Base-by-base conservation (phyloP, 2,113 vertebrate species). In the Reinhardtius hippoglossoides region DNA sequence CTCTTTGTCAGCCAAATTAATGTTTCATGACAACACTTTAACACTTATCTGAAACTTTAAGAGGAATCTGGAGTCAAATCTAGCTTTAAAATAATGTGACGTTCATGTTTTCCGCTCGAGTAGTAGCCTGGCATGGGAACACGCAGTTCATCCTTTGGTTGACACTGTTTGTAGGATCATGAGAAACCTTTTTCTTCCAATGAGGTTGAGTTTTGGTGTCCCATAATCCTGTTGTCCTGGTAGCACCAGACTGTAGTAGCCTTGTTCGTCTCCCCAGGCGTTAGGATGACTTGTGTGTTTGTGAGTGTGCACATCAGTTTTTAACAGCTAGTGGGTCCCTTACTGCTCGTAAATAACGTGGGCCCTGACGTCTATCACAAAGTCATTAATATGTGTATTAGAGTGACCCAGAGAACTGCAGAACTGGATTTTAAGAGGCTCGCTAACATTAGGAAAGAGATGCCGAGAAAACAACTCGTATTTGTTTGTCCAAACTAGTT, bases 121-220 rank as follows among this genome's bases (percentile, higher is more conserved):
- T 62, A 27, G 73, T 62, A 58, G 61, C 74, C 66, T 18, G 44
- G 70, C 69, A 54, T 8, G 48, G 55, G 68, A 85, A 61, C 56
- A 59, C 14, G 42, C 61, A 62, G 82, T 61, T 67, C 57, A 65
- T 69, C 77, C 74, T 89, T 69, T 80, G 70, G 18, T 80, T 91
- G 87, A 88, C 91, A 91, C 52, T 81, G 71, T 63, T 15, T 62
- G 87, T 82, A 66, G 35, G 50, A 87, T 89, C 83, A 88, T 42
- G 2, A n/a, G 42, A 52, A 35, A 31, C 1, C 7, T 42, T 70
- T 79, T 42, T 58, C 54, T 57, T 62, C 21, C 71, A 69, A 76
- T 71, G 63, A 82, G 37, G 80, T 82, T 18, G 18, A 71, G 61
- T 61, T 64, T 66, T 42, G 76, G 58, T 46, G 31, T 31, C 31